Evolutionary conservation across 2,113 vertebrate genomes (phyloP).

Genomic region (Aramus guarauna): DNA sequence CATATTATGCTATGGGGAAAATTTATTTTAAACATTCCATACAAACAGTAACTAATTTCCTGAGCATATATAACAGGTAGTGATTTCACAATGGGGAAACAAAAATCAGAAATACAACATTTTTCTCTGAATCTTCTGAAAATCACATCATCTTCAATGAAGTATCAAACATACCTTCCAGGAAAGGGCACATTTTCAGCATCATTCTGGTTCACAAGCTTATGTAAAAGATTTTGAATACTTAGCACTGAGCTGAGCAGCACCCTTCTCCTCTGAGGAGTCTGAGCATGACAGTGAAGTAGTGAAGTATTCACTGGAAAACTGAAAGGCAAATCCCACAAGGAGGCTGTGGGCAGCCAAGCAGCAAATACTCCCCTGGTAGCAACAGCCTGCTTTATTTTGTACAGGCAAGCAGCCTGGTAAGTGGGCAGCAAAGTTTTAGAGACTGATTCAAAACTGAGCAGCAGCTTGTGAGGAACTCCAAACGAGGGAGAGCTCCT

Average conservation of each 20-base stretch:
- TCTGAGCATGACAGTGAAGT: neutral
- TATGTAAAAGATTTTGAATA: neutral
- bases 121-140: neutral
- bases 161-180: neutral
- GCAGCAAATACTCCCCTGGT: neutral
- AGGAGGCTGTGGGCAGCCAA: neutral
- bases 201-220: neutral
- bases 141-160: neutral
- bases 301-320: neutral
- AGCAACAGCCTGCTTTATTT: neutral
- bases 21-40: neutral
- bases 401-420: neutral
- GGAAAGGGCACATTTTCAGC: neutral
- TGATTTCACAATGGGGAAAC: neutral
- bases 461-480: neutral
- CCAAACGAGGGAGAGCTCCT: rapidly evolving
- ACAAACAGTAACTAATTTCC: neutral
- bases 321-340: neutral
- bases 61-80: neutral
- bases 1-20: neutral
- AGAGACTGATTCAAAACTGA: neutral
- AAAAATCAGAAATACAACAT: neutral
- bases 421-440: neutral
- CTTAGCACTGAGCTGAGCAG: neutral
- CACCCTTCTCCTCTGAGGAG: neutral